A percentile compares a stretch with the other conserved stretches of the same genome.
Evolutionary conservation across 2,113 vertebrate species (phyloP).

Genomic region (Crotophaga sulcirostris): DNA sequence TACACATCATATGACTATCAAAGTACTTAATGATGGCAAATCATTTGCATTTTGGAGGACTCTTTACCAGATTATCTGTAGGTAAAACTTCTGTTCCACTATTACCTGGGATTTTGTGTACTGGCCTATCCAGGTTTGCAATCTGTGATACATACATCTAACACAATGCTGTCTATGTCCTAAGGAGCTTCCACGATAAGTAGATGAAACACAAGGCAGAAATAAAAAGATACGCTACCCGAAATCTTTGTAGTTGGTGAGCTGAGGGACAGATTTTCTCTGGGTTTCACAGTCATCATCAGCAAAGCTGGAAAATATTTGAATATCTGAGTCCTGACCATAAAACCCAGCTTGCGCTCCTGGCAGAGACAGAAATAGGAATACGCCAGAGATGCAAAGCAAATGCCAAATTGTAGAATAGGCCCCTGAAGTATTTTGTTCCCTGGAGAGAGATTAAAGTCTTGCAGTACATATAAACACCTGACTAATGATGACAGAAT

Average conservation of each 20-base stretch:
- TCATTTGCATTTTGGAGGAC: not conserved
- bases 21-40: not conserved
- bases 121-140: not conserved
- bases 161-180: rapidly evolving
- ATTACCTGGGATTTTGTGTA: not conserved
- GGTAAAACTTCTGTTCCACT: not conserved
- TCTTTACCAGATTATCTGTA: not conserved
- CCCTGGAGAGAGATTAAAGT: conserved; percentile 56
- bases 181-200: not conserved
- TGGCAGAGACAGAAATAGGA: not conserved
- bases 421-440: conserved; percentile 13
- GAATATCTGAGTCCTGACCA: not conserved
- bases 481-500: conserved; percentile 58
- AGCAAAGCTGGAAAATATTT: not conserved
- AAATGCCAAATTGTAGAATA: not conserved
- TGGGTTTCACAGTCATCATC: not conserved
- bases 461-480: conserved; percentile 63
- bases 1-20: not conserved
- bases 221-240: not conserved
- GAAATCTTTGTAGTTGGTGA: not conserved
- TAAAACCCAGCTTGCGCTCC: conserved; percentile 2
- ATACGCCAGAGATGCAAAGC: conserved; percentile 18
- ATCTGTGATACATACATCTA: not conserved
- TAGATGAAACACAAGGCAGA: not conserved
- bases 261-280: not conserved